Percentiles rank a stretch among this genome's conserved stretches.
Evolutionary conservation across 2,113 vertebrate genomes (phyloP).

Genomic region (Riparia riparia): DNA sequence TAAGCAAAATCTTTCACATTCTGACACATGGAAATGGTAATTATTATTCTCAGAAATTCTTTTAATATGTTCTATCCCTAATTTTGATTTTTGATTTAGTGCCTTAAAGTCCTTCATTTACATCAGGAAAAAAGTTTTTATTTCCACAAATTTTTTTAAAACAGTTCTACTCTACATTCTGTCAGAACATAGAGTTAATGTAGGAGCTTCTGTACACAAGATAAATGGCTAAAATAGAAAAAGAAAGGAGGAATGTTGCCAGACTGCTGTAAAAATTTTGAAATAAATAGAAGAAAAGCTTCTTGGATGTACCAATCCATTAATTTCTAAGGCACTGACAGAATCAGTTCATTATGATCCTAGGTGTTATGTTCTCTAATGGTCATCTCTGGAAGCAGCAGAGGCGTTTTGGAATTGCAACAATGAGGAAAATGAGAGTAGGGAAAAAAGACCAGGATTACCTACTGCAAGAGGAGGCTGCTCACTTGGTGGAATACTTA

Average conservation of each 20-base stretch:
- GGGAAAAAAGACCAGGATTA: background rate
- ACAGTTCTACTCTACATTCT: background rate
- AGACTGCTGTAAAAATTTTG: background rate
- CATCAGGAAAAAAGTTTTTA: background rate
- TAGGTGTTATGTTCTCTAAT: conserved; percentile 28
- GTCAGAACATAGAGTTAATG: background rate
- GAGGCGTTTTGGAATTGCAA: conserved; percentile 8
- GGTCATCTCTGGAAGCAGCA: conserved; percentile 36
- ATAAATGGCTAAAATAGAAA: background rate
- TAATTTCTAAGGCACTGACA: background rate
- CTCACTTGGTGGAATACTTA: background rate
- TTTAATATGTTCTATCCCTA: background rate
- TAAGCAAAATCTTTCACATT: fast-evolving
- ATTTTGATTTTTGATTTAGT: background rate
- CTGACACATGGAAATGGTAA: conserved; percentile 47
- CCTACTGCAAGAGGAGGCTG: background rate
- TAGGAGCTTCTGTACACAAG: background rate
- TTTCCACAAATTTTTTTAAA: background rate
- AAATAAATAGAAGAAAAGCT: background rate
- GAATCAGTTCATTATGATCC: background rate
- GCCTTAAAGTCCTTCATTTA: background rate
- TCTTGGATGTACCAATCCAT: background rate
- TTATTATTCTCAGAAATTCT: background rate
- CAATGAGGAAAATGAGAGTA: conserved; percentile 36
- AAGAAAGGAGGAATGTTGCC: background rate